Conservation (phyloP, 2,888 invertebrate species). For the Monoplex corrugatus region DNA sequence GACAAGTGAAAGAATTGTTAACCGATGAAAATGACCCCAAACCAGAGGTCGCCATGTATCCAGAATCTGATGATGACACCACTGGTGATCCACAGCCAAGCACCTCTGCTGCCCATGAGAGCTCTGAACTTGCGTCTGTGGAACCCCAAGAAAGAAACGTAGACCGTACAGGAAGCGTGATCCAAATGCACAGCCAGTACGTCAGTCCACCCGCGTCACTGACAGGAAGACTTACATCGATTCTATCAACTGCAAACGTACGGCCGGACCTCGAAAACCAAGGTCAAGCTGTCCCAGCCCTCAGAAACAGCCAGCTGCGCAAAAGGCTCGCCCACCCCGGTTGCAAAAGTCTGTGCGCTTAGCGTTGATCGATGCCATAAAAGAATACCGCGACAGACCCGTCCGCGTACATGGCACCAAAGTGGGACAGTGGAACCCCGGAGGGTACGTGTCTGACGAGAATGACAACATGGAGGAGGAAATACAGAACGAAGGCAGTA, state of each 20-base stretch:
- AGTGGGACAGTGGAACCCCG: background rate
- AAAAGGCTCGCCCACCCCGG: background rate
- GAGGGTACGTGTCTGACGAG: conserved; percentile 35
- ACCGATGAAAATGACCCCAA: conserved; percentile 39
- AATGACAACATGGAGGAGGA: background rate
- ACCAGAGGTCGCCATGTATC: conserved; percentile 25
- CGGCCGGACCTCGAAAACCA: background rate
- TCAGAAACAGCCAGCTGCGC: background rate
- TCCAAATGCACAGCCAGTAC: background rate
- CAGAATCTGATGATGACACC: conserved; percentile 24
- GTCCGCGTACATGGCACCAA: background rate
- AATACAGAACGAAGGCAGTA: background rate
- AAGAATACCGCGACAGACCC: background rate
- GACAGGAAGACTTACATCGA: conserved; percentile 4
- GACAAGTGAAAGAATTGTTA: conserved; percentile 40
- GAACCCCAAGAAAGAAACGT: background rate
- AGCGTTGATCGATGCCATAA: conserved; percentile 44
- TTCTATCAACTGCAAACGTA: conserved; percentile 13
- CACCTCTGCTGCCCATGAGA: background rate
- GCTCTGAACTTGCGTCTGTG: background rate
- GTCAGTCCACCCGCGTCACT: conserved; percentile 23
- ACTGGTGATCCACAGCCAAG: background rate
- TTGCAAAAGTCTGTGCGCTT: background rate
- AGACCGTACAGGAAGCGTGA: background rate
- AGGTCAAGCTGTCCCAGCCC: background rate